Evolutionary conservation across 1,140 invertebrate genomes (phyloP), one percentile per base, ranked within the genome.

Genomic region (Drosophila yakuba): DNA sequence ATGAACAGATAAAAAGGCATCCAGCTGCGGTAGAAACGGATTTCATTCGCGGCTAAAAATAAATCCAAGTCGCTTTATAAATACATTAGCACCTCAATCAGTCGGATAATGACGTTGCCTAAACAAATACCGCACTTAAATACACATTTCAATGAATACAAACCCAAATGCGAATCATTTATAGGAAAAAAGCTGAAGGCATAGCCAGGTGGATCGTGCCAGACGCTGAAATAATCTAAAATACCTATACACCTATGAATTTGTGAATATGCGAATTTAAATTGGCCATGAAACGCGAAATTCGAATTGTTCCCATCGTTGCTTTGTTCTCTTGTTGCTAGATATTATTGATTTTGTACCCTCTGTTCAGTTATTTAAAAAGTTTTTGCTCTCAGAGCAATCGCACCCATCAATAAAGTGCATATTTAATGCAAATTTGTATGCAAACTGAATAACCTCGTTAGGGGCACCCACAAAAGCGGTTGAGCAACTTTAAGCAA

Each of bases 41-140:
- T 77, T 74, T 59, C 43, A 39, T 45, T 7, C 23, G 36, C 17
- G 58, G 68, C 80, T 78, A 89, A 89, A 89, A 89, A 89, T 89
- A 90, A 66, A 80, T 51, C 41, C 69, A 74, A 73, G 69, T 80
- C 85, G 84, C 85, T 90, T 90, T 89, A 89, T 89, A 89, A 89
- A 89, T 90, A 89, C 85, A 84, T 90, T 89, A 84, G 77, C 84
- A 88, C 83, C 83, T 88, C 80, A 67, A 88, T 77, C 57, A 72
- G 66, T 62, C 39, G 63, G 48, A 72, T 78, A 78, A 85, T 74
- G 79, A 58, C 62, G 81, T 61, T 76, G 58, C 48, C 43, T 43
- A 71, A 74, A 48, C 39, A 69, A 43, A 74, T 17, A 63, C 51
- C 17, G 23, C 50, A 14, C 54, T 38, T 28, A 8, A 48, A 39